Evolutionary conservation across 2,888 invertebrate genomes (phyloP).

Genomic region (Ichneumoninae sp.): DNA sequence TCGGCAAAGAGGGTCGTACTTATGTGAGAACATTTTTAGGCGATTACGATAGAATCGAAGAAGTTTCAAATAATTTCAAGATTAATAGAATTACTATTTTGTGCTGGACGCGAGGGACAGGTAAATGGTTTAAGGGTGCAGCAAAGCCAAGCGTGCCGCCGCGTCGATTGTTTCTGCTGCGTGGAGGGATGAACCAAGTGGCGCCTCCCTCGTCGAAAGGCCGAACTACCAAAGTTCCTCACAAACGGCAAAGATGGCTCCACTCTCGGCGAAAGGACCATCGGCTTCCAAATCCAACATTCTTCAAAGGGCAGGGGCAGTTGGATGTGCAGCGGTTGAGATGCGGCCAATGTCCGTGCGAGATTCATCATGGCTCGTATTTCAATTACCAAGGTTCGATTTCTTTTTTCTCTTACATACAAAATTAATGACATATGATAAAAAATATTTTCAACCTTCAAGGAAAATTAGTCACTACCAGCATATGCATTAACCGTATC

Average conservation of each 20-base stretch:
- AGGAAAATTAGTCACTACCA: not conserved
- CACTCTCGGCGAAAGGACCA: slow-evolving; percentile 20
- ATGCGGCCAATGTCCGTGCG: slow-evolving; percentile 60
- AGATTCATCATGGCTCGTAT: slow-evolving; percentile 49
- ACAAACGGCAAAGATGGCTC: slow-evolving; percentile 62
- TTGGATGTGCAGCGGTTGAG: slow-evolving; percentile 10
- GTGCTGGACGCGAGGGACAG: not conserved
- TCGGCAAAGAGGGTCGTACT: slow-evolving; percentile 9
- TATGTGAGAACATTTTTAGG: not conserved
- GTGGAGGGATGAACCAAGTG: slow-evolving; percentile 30
- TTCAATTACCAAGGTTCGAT: slow-evolving; percentile 28
- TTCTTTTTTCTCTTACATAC: not conserved
- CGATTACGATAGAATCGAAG: slow-evolving; percentile 11
- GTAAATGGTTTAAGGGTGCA: slow-evolving; percentile 21
- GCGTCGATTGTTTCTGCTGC: slow-evolving; percentile 37
- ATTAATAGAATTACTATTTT: not conserved
- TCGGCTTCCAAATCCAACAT: slow-evolving; percentile 36
- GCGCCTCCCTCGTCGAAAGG: slow-evolving; percentile 46
- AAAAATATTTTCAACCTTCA: slow-evolving; percentile 14
- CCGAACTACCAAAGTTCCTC: slow-evolving; percentile 43
- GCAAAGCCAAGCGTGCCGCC: slow-evolving; percentile 39
- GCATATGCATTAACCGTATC: not conserved
- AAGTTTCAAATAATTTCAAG: not conserved
- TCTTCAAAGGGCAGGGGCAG: slow-evolving; percentile 9
- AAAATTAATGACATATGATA: not conserved